A percentile compares a stretch with the other conserved stretches of the same genome.
phyloP scores from a whole-genome alignment of 2,888 invertebrate genomes.

The Ceriagrion tenellum region DNA sequence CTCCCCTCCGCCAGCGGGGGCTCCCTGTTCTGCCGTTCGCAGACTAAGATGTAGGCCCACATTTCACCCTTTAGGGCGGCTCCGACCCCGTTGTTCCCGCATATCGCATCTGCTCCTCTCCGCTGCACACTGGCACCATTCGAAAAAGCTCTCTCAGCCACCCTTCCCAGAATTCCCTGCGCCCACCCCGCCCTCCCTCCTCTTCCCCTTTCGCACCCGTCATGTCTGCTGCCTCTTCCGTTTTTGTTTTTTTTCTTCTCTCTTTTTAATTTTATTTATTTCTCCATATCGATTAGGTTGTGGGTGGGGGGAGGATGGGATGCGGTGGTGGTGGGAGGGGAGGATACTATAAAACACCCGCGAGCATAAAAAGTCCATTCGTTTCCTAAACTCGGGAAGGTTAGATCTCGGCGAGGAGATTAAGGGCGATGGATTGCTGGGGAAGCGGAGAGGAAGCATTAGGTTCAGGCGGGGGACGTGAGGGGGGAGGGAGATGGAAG shows the following conservation, averaged over 20 bases:
- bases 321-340: too few relatives aligned
- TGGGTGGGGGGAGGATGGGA: neutral
- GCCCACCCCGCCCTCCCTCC: neutral
- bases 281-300: neutral
- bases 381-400: constrained; percentile 19
- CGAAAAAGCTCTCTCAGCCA: neutral
- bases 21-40: neutral
- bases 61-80: neutral
- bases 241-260: neutral
- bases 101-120: neutral
- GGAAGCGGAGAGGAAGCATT: neutral
- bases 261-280: too few relatives aligned
- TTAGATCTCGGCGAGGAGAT: constrained; percentile 29
- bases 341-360: neutral
- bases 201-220: neutral
- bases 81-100: neutral
- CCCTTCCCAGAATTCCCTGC: too few relatives aligned
- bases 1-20: neutral
- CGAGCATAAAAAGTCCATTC: constrained; percentile 32
- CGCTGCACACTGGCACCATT: neutral
- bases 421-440: constrained; percentile 4
- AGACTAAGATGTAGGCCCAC: neutral
- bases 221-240: neutral
- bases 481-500: neutral
- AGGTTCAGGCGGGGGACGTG: too few relatives aligned